phyloP scores from a whole-genome alignment of 2,888 invertebrate genomes.

The Nephrotoma guestfalica region DNA sequence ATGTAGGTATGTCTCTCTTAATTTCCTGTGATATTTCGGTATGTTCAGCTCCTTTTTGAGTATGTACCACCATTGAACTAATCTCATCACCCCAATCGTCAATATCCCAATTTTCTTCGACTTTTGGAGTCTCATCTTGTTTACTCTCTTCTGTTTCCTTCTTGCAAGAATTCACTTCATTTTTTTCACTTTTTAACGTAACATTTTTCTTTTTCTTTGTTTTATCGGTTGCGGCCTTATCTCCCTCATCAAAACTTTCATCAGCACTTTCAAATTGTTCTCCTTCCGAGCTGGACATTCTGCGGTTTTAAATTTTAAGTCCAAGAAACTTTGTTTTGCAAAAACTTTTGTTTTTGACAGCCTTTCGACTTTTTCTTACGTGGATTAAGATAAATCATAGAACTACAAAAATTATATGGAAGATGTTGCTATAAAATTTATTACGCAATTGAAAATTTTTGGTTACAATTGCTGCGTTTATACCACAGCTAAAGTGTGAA shows the following conservation, averaged over 20 bases:
- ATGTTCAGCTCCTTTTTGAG: constrained; percentile 7
- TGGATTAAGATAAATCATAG: background rate
- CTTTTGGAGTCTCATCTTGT: background rate
- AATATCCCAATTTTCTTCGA: constrained; percentile 10
- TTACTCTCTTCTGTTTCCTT: constrained; percentile 7
- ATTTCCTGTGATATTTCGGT: background rate
- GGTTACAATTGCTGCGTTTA: too few species aligned
- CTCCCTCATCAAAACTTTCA: constrained; percentile 37
- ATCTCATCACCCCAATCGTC: constrained; percentile 8
- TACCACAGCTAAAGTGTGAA: too few species aligned
- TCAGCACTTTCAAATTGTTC: constrained; percentile 67
- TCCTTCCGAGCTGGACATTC: constrained; percentile 57
- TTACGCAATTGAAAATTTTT: background rate
- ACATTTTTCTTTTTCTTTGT: constrained; percentile 13
- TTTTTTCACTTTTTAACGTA: constrained; percentile 2
- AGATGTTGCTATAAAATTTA: background rate
- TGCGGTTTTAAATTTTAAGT: background rate
- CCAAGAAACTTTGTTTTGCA: background rate
- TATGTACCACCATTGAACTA: constrained; percentile 7
- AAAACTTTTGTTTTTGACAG: background rate
- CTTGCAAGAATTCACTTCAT: background rate
- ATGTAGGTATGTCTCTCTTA: background rate
- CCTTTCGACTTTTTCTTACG: background rate
- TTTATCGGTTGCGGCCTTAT: constrained; percentile 11
- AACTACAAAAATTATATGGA: background rate